These are phyloP conservation scores for Phaonia tiefii DNA, from an alignment of 2,888 invertebrate species.

Conservation along the genomic window DNA sequence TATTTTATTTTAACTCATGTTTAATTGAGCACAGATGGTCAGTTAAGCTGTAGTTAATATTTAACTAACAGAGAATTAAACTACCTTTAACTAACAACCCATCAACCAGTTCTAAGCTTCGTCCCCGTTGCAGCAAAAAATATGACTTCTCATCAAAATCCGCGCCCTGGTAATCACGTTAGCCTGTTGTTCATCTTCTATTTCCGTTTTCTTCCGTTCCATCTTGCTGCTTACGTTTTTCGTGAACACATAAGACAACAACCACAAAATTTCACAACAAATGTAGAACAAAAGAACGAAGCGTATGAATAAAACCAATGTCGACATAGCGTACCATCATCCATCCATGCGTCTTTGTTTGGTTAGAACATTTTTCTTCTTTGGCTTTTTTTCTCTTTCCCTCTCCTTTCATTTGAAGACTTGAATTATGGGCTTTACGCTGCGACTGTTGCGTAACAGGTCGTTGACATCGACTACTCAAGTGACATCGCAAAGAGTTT, in stretches of 20 bases:
- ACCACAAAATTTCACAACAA: conserved; percentile 20
- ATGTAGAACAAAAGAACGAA: background rate
- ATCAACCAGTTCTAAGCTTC: too few relatives aligned
- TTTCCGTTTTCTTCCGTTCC: background rate
- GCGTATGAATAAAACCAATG: background rate
- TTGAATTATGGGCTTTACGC: conserved; percentile 44
- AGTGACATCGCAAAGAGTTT: conserved; percentile 44
- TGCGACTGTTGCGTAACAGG: conserved; percentile 64
- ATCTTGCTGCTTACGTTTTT: background rate
- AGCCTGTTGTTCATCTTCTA: background rate
- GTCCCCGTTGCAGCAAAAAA: too few relatives aligned
- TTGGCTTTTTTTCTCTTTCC: background rate
- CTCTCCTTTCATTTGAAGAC: conserved; percentile 42
- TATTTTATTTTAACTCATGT: too few relatives aligned
- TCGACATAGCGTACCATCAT: conserved; percentile 28
- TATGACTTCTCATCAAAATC: too few relatives aligned
- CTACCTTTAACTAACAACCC: too few relatives aligned
- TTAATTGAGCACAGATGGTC: too few relatives aligned
- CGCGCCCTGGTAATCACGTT: too few relatives aligned
- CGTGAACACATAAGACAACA: background rate
- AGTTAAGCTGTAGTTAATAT: too few relatives aligned
- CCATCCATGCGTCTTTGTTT: conserved; percentile 54
- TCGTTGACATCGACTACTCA: conserved; percentile 57
- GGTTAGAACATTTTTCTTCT: conserved; percentile 57
- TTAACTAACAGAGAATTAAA: too few relatives aligned